Percentiles rank a stretch among this genome's conserved stretches.
Evolutionary conservation across 1,140 invertebrate species (phyloP).

Genomic region (Pseudachorutes palmiensis): DNA sequence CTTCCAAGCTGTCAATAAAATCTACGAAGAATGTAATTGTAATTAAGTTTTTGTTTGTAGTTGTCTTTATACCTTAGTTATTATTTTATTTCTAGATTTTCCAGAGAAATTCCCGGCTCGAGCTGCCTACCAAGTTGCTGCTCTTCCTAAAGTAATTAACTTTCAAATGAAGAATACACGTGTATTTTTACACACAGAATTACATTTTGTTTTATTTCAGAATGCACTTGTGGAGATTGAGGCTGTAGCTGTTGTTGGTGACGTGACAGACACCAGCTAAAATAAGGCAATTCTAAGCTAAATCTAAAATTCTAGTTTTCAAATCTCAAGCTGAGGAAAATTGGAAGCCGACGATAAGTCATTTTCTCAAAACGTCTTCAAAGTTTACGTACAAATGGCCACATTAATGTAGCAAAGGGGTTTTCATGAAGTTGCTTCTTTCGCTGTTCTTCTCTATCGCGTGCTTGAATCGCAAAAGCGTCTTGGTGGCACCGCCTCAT

Average conservation of each 20-base stretch:
- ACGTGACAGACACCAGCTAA: slow-evolving; percentile 1
- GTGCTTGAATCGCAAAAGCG: too few species aligned
- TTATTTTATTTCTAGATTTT: slow-evolving; percentile 20
- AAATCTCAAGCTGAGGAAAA: too few species aligned
- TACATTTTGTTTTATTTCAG: slow-evolving; percentile 8
- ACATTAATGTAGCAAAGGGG: too few species aligned
- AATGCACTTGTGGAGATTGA: slow-evolving; percentile 31
- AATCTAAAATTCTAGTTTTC: neutral
- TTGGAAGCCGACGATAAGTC: too few species aligned
- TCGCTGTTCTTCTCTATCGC: too few species aligned
- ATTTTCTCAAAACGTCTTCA: too few species aligned
- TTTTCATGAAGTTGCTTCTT: too few species aligned
- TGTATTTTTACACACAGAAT: neutral
- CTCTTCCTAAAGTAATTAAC: slow-evolving; percentile 24
- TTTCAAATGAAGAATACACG: neutral
- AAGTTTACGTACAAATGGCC: too few species aligned
- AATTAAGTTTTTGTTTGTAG: neutral
- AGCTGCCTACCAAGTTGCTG: slow-evolving; percentile 31
- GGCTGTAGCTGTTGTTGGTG: slow-evolving; percentile 22
- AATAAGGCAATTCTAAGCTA: neutral
- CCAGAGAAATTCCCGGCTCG: slow-evolving; percentile 25
- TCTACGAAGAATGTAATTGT: slow-evolving; percentile 32
- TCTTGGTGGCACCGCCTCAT: too few species aligned
- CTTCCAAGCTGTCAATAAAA: slow-evolving; percentile 25
- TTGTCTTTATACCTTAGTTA: neutral